phyloP scores from a whole-genome alignment of 2,113 vertebrate genomes.

The Pterocles gutturalis region DNA sequence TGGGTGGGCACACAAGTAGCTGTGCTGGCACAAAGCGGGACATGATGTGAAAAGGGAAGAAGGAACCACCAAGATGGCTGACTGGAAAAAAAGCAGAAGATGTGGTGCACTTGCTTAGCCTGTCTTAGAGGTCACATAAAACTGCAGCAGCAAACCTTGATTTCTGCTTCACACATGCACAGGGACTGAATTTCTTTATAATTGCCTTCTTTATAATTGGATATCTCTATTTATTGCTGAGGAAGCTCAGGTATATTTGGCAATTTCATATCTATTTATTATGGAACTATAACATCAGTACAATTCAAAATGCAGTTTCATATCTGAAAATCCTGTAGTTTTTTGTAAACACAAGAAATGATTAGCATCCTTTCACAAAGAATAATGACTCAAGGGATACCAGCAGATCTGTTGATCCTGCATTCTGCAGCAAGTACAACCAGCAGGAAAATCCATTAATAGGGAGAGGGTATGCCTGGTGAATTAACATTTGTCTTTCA shows the following conservation, averaged over 20 bases:
- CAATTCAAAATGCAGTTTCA: not conserved
- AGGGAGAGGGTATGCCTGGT: not conserved
- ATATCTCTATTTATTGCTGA: not conserved
- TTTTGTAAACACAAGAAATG: not conserved
- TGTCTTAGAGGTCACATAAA: accelerated
- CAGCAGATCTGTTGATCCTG: not conserved
- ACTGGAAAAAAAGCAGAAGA: not conserved
- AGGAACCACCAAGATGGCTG: not conserved
- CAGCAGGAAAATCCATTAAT: not conserved
- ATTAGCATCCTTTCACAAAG: not conserved
- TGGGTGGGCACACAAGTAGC: accelerated
- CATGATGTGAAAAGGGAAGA: not conserved
- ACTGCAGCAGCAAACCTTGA: not conserved
- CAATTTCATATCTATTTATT: not conserved
- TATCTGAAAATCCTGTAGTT: not conserved
- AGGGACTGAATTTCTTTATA: not conserved
- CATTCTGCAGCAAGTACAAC: not conserved
- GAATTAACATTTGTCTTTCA: not conserved
- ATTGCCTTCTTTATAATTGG: not conserved
- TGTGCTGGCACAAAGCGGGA: not conserved
- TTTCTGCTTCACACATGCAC: not conserved
- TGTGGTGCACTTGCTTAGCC: not conserved
- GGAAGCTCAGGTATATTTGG: not conserved
- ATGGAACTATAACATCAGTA: not conserved
- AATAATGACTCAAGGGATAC: not conserved